phyloP scores from a whole-genome alignment of 2,113 vertebrate genomes.

The Oreochromis tanganicae region DNA sequence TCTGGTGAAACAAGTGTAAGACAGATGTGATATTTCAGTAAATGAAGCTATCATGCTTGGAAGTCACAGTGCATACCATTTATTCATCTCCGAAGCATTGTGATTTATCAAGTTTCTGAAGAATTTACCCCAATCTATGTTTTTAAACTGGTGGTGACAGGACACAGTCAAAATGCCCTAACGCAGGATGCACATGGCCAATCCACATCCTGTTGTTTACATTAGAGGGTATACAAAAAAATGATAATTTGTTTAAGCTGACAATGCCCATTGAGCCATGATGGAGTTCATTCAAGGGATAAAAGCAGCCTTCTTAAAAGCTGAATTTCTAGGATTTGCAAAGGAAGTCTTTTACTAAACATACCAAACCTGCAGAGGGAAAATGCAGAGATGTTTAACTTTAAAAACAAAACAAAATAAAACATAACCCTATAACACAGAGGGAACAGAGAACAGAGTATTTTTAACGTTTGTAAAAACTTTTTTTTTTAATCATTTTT shows the following conservation, averaged over 20 bases:
- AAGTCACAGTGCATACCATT: constrained; percentile 2
- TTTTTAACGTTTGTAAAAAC: background rate
- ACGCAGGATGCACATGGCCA: background rate
- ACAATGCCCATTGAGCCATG: background rate
- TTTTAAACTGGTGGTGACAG: constrained; percentile 1
- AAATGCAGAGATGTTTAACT: background rate
- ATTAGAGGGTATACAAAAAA: background rate
- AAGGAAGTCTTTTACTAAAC: background rate
- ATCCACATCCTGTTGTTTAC: background rate
- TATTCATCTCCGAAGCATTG: constrained; percentile 5
- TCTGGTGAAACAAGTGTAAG: constrained; percentile 31
- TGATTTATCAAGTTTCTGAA: background rate
- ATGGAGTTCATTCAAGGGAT: background rate
- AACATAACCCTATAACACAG: background rate
- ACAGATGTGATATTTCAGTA: background rate
- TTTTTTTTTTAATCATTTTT: background rate
- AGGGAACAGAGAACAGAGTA: background rate
- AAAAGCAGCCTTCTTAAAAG: background rate
- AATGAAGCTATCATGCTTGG: background rate
- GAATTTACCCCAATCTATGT: background rate
- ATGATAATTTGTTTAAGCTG: background rate
- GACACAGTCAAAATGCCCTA: background rate
- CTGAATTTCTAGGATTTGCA: background rate
- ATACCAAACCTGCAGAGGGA: background rate
- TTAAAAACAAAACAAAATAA: background rate